Base-by-base conservation (phyloP, 2,797 vertebrate species). In the Balearica regulorum region DNA sequence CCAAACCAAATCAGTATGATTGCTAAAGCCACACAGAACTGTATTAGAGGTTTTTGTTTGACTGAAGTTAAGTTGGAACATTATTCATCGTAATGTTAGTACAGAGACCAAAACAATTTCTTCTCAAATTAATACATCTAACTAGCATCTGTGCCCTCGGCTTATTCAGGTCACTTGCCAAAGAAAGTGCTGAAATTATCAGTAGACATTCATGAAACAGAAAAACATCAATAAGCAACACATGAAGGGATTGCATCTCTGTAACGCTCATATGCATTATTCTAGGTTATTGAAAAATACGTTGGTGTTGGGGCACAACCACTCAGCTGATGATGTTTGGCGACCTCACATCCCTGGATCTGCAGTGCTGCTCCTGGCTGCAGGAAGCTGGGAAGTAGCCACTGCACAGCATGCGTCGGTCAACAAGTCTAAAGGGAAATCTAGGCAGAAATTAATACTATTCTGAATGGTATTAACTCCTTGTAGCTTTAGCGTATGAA, bases 81-180 rank as follows among this genome's bases (percentile, higher is more conserved):
- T 76, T 85, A 48, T 73, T 60, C 20, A 46, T 85, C 65, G 22
- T 80, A 81, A 76, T n/a, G 51, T 44, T 72, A 82, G 48, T 39
- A 28, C 51, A 86, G 35, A 89, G 54, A 94, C 41, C 20, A 83
- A 88, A 95, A 53, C 4, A 78, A 83, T 53, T 87, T 11, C 29
- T 93, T 92, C 86, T 96, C 46, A 70, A n/a, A 87, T 72, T 72
- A 95, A 90, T 60, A 75, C 3, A 78, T 46, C 64, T 79, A 93
- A 82, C 41, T 60, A 90, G 77, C 33, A 65, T 65, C 62, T 65
- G 35, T 64, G 61, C 51, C 37, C 77, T 87, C 57, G 64, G 28
- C 7, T 93, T 80, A 80, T 84, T 84, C 89, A 87, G 55, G 58
- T 86, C 66, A 82, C 54, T 91, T 94, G 55, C 35, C 29, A 19